Base-by-base conservation (phyloP, 2,113 vertebrate genomes). In the Elgaria multicarinata region DNA sequence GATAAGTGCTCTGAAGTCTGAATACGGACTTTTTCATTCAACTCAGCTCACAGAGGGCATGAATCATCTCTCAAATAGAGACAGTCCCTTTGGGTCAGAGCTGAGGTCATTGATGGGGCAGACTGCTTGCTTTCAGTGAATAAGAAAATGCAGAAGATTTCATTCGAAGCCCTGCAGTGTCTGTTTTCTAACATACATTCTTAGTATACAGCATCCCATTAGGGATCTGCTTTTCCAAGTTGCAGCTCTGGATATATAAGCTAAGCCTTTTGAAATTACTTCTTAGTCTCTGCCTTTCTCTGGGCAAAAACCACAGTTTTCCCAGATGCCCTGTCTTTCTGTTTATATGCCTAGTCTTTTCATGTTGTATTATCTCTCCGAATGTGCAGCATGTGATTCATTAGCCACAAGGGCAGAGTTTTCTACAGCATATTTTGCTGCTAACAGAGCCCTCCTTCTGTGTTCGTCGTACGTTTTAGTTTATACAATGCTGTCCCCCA, bases 21-120 rank as follows among this genome's bases (percentile, higher is more conserved):
- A 94, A 93, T 90, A 77, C 87, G 90, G 90, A 91, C 94, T 95
- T 93, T 69, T 95, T 93, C 94, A 93, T 94, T 92, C 92, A 94
- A 6, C 79, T 93, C 91, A 92, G 69, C 90, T 89, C 75, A 89
- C 90, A 75, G 55, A 89, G 66, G 87, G 89, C 96, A 93, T 90
- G 94, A 96, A 94, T 92, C 86, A 94, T 92, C 89, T 95, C 93
- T 92, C 89, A 94, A 80, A 3, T 91, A 92, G 46, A 91, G 90
- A 93, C 84, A 96, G 92, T 86, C 93, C 95, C 94, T 93, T 87
- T 90, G 92, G 94, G 93, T 94, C 93, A 78, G 92, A 93, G 64
- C 50, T 18, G 90, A 75, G 94, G 94, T 87, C 92, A 93, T 55
- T 42, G 55, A 74, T 78, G 26, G 93, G 92, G 50, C 94, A 90